Conservation (phyloP, 2,888 invertebrate species). For the Pristionchus fissidentatus region DNA sequence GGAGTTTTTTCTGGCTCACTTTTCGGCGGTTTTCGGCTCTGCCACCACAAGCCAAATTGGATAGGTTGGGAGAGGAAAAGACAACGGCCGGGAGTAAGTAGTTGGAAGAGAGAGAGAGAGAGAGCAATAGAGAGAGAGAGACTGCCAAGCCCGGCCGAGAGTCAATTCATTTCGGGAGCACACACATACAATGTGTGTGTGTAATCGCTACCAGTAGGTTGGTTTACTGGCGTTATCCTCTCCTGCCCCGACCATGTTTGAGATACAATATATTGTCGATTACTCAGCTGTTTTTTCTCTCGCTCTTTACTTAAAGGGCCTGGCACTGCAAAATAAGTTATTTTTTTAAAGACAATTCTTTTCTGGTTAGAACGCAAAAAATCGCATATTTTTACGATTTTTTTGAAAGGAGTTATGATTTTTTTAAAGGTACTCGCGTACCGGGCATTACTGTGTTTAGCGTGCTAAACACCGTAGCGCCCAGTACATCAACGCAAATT, state of each 20-base stretch:
- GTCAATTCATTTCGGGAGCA: not conserved
- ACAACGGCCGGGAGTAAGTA: constrained; percentile 40
- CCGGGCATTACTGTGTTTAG: no score
- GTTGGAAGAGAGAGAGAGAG: constrained; percentile 29
- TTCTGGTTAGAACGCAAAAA: no score
- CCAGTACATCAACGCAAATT: no score
- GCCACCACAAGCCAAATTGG: not conserved
- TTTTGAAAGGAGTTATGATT: no score
- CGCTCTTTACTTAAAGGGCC: no score
- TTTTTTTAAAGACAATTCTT: no score
- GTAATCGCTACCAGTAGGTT: not conserved
- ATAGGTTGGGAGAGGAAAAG: not conserved
- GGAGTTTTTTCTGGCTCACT: not conserved
- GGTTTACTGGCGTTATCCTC: not conserved
- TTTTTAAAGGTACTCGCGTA: no score
- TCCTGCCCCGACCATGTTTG: not conserved
- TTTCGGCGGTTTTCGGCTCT: not conserved
- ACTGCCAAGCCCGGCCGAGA: not conserved
- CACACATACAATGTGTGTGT: no score
- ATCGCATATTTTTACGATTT: no score
- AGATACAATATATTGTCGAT: not conserved
- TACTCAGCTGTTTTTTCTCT: no score
- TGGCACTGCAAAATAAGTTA: no score
- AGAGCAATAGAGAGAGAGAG: constrained; percentile 17
- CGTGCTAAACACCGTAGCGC: no score